Base-by-base conservation (phyloP, 2,113 vertebrate genomes). In the Aramus guarauna region DNA sequence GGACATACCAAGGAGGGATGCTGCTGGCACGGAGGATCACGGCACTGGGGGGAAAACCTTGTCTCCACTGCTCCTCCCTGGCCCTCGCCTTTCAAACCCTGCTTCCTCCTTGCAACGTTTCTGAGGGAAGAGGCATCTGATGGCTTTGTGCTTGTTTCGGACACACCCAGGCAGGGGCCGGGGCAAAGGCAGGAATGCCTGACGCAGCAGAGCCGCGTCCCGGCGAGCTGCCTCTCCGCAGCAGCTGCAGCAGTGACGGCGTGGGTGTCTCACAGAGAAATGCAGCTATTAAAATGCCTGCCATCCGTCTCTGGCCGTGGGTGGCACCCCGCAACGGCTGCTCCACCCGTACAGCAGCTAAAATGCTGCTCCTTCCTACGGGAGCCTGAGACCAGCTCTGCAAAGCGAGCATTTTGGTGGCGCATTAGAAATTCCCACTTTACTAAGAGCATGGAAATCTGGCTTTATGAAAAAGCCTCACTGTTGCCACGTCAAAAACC, bases 251-350 rank as follows among this genome's bases (percentile, higher is more conserved):
- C 88, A 78, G 68, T 29, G 78, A 14, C 0, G 1, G 83, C 27
- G 90, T 94, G 95, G 96, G 93, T 83, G 95, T 95, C 90, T 86
- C 8, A 3, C 58, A 18, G 82, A 85, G 77, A 85, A 94, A 86
- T 47, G 79, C 16, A 2, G 62, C 90, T 92, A 68, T 62, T 80
- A 45, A 81, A 87, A 92, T 90, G 87, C 88, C 67, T 91, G 43
- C 82, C 76, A 84, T 68, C 79, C 66, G 1, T 74, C 84, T 85
- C 78, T 58, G 86, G 80, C 85, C 5, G 78, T 96, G 94, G 94
- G 96, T 79, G 94, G 93, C 89, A 85, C 85, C 88, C 79, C 4
- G 0, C 64, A 17, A 56, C 1, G 14, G 37, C 94, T 83, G 60
- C 63, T 83, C 89, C 89, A 92, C 94, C 94, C 77, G 1, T 53